phyloP scores from a whole-genome alignment of 2,113 vertebrate species.

The Entomyzon cyanotis region DNA sequence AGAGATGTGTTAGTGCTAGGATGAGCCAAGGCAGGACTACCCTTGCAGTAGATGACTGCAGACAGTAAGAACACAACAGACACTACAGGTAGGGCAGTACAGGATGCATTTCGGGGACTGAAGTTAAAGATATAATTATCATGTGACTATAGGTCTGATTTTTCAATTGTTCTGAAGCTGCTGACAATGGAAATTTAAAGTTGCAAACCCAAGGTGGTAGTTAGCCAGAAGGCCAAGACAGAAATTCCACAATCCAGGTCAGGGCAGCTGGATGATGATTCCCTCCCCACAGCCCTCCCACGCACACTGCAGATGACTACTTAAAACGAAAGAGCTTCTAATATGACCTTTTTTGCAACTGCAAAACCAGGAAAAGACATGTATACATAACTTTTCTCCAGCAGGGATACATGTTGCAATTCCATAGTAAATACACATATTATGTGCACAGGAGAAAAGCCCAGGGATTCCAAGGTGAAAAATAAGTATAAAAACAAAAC shows the following conservation, averaged over 20 bases:
- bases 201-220: neutral
- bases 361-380: neutral
- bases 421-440: neutral
- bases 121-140: neutral
- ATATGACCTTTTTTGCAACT: neutral
- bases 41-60: neutral
- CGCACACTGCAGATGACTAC: neutral
- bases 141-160: neutral
- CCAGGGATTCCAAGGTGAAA: neutral
- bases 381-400: neutral
- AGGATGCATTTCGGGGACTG: neutral
- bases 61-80: neutral
- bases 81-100: neutral
- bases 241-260: neutral
- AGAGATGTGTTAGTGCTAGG: neutral
- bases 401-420: neutral
- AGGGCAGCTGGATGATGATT: neutral
- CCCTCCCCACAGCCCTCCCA: neutral
- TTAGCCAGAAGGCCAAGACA: neutral
- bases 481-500: neutral
- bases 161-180: neutral
- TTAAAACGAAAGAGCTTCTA: neutral
- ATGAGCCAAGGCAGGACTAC: neutral
- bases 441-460: accelerated
- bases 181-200: neutral